phyloP scores from a whole-genome alignment of 1,140 invertebrate genomes.

The Sarcophaga bullata region DNA sequence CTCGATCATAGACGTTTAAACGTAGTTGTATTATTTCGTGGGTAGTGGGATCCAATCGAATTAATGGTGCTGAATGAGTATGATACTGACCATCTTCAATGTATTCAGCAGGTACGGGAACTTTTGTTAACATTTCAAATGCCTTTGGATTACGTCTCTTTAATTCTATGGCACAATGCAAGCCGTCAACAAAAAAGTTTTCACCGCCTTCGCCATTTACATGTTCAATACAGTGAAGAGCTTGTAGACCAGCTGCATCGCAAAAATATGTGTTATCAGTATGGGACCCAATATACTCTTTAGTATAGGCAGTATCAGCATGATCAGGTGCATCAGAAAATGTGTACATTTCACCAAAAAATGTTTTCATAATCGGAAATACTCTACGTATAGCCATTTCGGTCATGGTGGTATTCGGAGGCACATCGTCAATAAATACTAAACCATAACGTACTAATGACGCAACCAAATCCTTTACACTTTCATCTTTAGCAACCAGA shows the following conservation, averaged over 20 bases:
- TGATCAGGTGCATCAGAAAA: constrained; percentile 69
- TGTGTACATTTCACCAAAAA: constrained; percentile 75
- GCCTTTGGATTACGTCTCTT: constrained; percentile 67
- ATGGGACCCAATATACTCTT: constrained; percentile 67
- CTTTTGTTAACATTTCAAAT: constrained; percentile 70
- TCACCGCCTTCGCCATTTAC: constrained; percentile 73
- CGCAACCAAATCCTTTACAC: constrained; percentile 49
- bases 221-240: constrained; percentile 76
- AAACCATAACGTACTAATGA: constrained; percentile 58
- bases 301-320: constrained; percentile 76
- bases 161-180: constrained; percentile 72
- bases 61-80: constrained; percentile 68
- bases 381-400: constrained; percentile 58
- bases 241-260: constrained; percentile 76
- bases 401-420: constrained; percentile 57
- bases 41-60: constrained; percentile 67
- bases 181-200: constrained; percentile 76
- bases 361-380: constrained; percentile 70
- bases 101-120: constrained; percentile 73
- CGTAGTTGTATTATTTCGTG: constrained; percentile 70
- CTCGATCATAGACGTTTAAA: constrained; percentile 78
- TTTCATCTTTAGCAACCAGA: constrained; percentile 28
- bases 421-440: constrained; percentile 60
- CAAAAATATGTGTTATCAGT: constrained; percentile 80
- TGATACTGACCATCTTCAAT: constrained; percentile 70